Conservation (phyloP, 2,113 vertebrate genomes). For the Perca flavescens region DNA sequence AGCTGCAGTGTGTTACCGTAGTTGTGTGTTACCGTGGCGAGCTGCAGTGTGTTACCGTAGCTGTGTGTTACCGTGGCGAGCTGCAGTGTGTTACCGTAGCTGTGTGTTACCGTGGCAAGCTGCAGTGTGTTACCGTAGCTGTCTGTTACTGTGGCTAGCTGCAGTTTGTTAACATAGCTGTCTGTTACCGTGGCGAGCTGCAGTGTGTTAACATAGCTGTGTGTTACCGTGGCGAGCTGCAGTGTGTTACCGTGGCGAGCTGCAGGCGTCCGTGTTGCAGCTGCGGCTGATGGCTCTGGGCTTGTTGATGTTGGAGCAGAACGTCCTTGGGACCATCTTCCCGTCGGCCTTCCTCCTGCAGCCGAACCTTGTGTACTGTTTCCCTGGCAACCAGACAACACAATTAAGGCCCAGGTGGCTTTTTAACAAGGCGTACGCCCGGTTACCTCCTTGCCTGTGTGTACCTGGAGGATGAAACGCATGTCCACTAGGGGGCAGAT, state of each 20-base stretch:
- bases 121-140: background rate
- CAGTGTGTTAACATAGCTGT: too few relatives aligned
- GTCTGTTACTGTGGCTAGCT: conserved; percentile 84
- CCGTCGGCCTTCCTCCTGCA: conserved; percentile 93
- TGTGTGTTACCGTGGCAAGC: background rate
- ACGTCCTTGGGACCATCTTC: conserved; percentile 93
- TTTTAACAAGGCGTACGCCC: too few relatives aligned
- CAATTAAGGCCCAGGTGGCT: background rate
- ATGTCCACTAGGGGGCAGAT: too few relatives aligned
- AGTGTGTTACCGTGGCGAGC: conserved; percentile 83
- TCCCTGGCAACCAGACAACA: conserved; percentile 79
- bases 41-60: too few relatives aligned
- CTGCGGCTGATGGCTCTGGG: conserved; percentile 91
- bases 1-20: background rate
- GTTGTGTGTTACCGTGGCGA: conserved; percentile 84
- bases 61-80: conserved; percentile 83
- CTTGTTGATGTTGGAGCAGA: conserved; percentile 89
- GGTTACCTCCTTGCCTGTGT: too few relatives aligned
- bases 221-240: conserved; percentile 83
- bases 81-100: too few relatives aligned
- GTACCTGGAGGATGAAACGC: too few relatives aligned
- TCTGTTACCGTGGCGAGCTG: conserved; percentile 83
- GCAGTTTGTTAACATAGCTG: too few relatives aligned
- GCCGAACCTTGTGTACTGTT: conserved; percentile 95
- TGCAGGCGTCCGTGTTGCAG: conserved; percentile 93